Evolutionary conservation across 2,888 invertebrate species (phyloP).

Genomic region (Cephus pygmeus): DNA sequence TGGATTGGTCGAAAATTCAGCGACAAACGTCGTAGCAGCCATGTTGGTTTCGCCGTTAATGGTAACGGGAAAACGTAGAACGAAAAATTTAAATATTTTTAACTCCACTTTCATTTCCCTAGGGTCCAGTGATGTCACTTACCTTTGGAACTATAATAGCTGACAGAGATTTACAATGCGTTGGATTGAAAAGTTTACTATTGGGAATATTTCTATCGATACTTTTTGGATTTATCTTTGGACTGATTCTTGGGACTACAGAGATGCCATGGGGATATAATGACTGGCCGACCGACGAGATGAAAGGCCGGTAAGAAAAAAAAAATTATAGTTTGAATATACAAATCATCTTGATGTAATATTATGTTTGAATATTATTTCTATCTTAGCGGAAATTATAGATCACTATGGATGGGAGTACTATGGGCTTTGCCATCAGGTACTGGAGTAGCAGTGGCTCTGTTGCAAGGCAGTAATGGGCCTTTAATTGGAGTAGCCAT

Average conservation of each 20-base stretch:
- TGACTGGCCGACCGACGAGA: constrained; percentile 84
- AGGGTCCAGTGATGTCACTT: constrained; percentile 88
- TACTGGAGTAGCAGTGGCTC: constrained; percentile 85
- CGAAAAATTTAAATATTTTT: not conserved
- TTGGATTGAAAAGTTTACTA: constrained; percentile 77
- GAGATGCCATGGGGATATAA: constrained; percentile 81
- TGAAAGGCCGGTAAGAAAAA: constrained; percentile 75
- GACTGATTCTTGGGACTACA: constrained; percentile 78
- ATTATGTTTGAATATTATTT: constrained; percentile 18
- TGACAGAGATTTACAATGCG: constrained; percentile 75
- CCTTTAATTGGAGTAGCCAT: constrained; percentile 91
- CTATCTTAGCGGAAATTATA: constrained; percentile 73
- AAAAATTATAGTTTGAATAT: not conserved
- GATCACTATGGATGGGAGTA: constrained; percentile 81
- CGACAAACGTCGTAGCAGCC: constrained; percentile 82
- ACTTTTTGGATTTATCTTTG: constrained; percentile 83
- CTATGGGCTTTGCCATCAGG: constrained; percentile 81
- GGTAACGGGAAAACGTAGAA: constrained; percentile 53
- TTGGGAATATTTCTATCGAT: constrained; percentile 81
- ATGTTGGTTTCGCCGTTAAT: constrained; percentile 82
- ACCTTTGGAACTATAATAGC: constrained; percentile 86
- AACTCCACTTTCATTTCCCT: constrained; percentile 13
- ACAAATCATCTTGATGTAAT: not conserved
- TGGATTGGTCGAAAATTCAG: constrained; percentile 85
- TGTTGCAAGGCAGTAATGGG: constrained; percentile 85